Base-by-base conservation (phyloP, 2,113 vertebrate genomes). In the Chlorodrepanis virens region DNA sequence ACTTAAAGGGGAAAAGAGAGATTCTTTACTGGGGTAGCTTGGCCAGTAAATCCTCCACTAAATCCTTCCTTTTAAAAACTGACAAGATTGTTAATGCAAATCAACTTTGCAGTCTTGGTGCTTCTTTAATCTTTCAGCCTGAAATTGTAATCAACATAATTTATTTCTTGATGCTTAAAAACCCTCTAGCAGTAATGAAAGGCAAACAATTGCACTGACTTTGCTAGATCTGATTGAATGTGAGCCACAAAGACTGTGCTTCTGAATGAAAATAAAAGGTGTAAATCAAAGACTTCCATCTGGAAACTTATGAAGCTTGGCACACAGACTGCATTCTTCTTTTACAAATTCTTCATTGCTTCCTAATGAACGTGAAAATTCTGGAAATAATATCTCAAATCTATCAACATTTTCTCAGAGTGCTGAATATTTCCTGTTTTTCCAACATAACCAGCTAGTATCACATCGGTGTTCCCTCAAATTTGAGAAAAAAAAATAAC, bases 331-430 rank as follows among this genome's bases (percentile, higher is more conserved):
- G 14, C 11, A 14, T 83, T 81, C 11, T 63, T 75, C 59, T 59
- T 28, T 25, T 33, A 89, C 3, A 49, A 42, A 67, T 71, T 63
- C 60, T 75, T 91, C 44, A 68, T 59, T 84, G 37, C 27, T 89
- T 83, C 39, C 27, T 49, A 81, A 71, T 45, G 56, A 89, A 67
- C 1, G 1, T 10, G 19, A 83, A 69, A 86, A 70, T 59, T 80
- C n/a, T 61, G 35, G 29, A 83, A 93, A 45, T 47, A 88, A 82
- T 24, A 63, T 28, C n/a, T 88, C 67, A 93, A 64, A 75, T 2
- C 19, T 4, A 89, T 59, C 64, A 81, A 52, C 40, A 40, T 47
- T 82, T 92, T 65, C 50, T 86, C 76, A 87, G 52, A 92, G 89
- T 42, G 33, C 47, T 77, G 49, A 84, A 6, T 67, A 90, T 60